Conservation (phyloP, 2,888 invertebrate genomes). For the Orchestes rusci region DNA sequence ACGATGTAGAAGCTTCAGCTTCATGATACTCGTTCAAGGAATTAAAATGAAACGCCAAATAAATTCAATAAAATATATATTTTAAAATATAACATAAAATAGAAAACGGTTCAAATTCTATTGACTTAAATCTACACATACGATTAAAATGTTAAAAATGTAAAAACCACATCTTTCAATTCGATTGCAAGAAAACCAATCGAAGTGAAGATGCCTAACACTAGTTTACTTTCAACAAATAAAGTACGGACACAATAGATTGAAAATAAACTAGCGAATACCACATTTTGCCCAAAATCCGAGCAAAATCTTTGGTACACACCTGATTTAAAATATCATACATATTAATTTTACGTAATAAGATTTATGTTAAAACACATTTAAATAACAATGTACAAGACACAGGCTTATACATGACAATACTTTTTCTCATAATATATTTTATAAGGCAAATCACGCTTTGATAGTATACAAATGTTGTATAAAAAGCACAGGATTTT, state of each 20-base stretch:
- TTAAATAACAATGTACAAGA: conserved; percentile 30
- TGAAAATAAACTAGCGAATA: neutral
- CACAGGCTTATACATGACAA: conserved; percentile 27
- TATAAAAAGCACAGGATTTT: conserved; percentile 33
- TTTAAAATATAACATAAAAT: conserved; percentile 41
- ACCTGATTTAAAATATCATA: conserved; percentile 17
- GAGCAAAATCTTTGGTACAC: conserved; percentile 33
- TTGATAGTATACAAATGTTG: conserved; percentile 23
- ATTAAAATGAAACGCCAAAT: too few species aligned
- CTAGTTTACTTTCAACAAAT: conserved; percentile 27
- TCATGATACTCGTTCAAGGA: too few species aligned
- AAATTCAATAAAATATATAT: conserved; percentile 42
- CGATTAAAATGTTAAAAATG: conserved; percentile 28
- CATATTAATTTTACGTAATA: conserved; percentile 11
- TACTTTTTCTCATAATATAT: conserved; percentile 29
- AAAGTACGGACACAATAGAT: conserved; percentile 2
- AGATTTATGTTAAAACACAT: conserved; percentile 36
- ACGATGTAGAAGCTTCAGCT: too few species aligned
- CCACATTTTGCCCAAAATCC: conserved; percentile 27
- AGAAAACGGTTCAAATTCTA: conserved; percentile 34
- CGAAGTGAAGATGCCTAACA: conserved; percentile 24
- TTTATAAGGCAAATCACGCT: conserved; percentile 26
- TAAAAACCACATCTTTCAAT: conserved; percentile 29
- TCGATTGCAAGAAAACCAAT: conserved; percentile 31
- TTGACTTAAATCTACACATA: conserved; percentile 25